Evolutionary conservation across 2,888 invertebrate genomes (phyloP).

Genomic region (Chrysolina haemoptera): DNA sequence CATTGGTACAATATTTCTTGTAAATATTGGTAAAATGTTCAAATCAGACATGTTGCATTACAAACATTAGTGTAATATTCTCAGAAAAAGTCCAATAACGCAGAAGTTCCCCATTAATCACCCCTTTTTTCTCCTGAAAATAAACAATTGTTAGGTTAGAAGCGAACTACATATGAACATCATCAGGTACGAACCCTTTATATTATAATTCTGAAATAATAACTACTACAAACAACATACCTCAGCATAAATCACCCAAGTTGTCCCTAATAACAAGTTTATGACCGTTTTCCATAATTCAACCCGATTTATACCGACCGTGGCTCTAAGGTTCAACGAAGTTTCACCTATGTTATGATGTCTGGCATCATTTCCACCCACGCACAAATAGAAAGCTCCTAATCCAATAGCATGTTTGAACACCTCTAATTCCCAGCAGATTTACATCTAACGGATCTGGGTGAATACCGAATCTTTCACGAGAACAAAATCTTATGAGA

Average conservation of each 20-base stretch:
- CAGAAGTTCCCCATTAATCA: too few species aligned
- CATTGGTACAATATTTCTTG: too few species aligned
- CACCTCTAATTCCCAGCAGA: constrained; percentile 42
- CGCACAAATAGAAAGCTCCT: constrained; percentile 35
- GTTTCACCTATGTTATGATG: constrained; percentile 12
- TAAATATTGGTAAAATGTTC: too few species aligned
- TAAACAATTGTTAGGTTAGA: too few species aligned
- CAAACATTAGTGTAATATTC: too few species aligned
- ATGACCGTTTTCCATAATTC: not conserved
- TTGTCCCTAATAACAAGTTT: too few species aligned
- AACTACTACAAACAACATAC: not conserved
- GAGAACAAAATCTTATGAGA: constrained; percentile 43
- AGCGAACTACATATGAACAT: too few species aligned
- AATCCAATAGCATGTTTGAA: constrained; percentile 38
- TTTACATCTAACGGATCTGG: constrained; percentile 33
- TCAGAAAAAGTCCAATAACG: too few species aligned
- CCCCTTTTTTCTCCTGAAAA: too few species aligned
- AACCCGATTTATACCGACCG: not conserved
- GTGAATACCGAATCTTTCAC: constrained; percentile 39
- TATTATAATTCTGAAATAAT: too few species aligned
- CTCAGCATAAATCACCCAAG: not conserved
- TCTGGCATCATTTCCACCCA: constrained; percentile 24
- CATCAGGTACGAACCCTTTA: too few species aligned
- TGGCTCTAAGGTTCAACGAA: not conserved
- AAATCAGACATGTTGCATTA: too few species aligned